These are phyloP conservation scores for Bibio marci DNA, from an alignment of 2,888 invertebrate genomes.

Conservation along the genomic window DNA sequence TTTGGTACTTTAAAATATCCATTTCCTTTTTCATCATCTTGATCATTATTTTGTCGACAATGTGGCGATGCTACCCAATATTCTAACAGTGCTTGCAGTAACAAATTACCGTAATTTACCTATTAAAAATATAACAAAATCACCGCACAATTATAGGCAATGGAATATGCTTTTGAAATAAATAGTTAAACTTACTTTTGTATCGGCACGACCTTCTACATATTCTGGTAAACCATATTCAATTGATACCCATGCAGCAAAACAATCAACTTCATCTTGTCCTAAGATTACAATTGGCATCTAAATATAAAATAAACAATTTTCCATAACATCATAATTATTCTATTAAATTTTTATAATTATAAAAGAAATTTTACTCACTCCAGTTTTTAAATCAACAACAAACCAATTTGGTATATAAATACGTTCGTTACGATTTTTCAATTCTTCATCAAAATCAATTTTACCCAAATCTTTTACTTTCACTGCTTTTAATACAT, in stretches of 20 bases:
- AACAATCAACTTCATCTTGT: slow-evolving; percentile 94
- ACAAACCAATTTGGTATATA: slow-evolving; percentile 99
- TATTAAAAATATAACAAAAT: slow-evolving; percentile 15
- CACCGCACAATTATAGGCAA: too few species aligned
- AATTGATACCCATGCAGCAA: slow-evolving; percentile 96
- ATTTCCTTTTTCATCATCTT: slow-evolving; percentile 56
- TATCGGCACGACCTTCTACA: slow-evolving; percentile 25
- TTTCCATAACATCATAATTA: slow-evolving; percentile 1
- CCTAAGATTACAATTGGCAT: slow-evolving; percentile 94
- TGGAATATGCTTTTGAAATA: too few species aligned
- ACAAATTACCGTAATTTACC: slow-evolving; percentile 89
- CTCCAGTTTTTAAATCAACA: slow-evolving; percentile 95
- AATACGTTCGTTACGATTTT: slow-evolving; percentile 79
- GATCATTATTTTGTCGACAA: slow-evolving; percentile 40
- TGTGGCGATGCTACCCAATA: slow-evolving; percentile 79
- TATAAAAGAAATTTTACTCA: slow-evolving; percentile 28
- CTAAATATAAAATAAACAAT: slow-evolving; percentile 26
- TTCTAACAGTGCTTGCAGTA: slow-evolving; percentile 87
- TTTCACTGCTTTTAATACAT: slow-evolving; percentile 78
- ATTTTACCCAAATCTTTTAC: slow-evolving; percentile 80
- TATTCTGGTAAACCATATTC: slow-evolving; percentile 78
- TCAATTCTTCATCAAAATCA: slow-evolving; percentile 85
- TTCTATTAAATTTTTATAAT: slow-evolving; percentile 3
- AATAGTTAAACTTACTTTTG: too few species aligned
- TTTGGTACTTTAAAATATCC: slow-evolving; percentile 80